Percentiles rank a stretch among this genome's conserved stretches.
Conservation (phyloP, 2,797 vertebrate genomes). For the Notoglanidium macrostoma region DNA sequence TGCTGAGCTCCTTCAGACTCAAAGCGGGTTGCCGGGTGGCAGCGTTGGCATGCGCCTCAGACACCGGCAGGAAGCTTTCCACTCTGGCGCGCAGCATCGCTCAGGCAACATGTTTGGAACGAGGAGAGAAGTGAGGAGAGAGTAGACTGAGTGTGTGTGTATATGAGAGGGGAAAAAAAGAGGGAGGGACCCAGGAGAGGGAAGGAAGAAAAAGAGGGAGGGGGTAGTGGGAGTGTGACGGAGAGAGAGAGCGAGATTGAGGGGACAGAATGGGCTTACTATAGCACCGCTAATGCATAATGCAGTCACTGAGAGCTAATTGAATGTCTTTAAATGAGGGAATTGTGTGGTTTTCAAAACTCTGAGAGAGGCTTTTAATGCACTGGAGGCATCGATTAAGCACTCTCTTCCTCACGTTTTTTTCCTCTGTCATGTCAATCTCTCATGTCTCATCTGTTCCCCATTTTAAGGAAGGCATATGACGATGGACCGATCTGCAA, state of each 20-base stretch:
- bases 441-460: neutral
- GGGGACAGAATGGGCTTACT: constrained; percentile 36
- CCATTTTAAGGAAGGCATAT: neutral
- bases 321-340: constrained; percentile 21
- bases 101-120: constrained; percentile 64
- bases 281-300: constrained; percentile 26
- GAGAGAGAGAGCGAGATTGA: constrained; percentile 6
- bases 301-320: constrained; percentile 34
- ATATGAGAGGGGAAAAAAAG: constrained; percentile 22
- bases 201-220: constrained; percentile 31
- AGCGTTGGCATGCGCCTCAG: constrained; percentile 38
- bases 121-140: constrained; percentile 41
- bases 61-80: constrained; percentile 57
- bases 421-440: constrained; percentile 54
- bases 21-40: constrained; percentile 51
- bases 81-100: constrained; percentile 58
- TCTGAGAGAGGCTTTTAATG: constrained; percentile 18
- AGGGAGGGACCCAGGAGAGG: constrained; percentile 41
- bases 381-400: constrained; percentile 32
- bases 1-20: constrained; percentile 48
- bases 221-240: constrained; percentile 29
- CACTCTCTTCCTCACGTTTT: constrained; percentile 50
- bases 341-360: neutral
- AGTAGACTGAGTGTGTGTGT: constrained; percentile 30
- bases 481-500: neutral